These are phyloP conservation scores for Aselliscus stoliczkanus DNA, from an alignment of 2,797 vertebrate genomes.

Conservation along the genomic window DNA sequence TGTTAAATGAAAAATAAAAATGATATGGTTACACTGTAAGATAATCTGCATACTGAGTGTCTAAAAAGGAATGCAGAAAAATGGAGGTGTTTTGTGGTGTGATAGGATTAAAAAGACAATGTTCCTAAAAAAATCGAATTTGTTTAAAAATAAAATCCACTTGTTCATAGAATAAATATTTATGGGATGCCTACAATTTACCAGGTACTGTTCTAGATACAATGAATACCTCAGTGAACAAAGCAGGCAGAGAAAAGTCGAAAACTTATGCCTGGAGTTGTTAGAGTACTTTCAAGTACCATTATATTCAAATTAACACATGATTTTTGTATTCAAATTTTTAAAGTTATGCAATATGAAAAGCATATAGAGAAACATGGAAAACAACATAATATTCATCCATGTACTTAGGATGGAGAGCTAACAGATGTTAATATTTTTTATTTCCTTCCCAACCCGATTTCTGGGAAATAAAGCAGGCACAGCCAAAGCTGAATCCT, in stretches of 20 bases:
- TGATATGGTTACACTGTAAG: background rate
- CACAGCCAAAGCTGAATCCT: background rate
- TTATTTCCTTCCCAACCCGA: background rate
- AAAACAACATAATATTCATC: background rate
- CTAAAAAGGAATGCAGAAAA: background rate
- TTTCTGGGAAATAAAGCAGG: background rate
- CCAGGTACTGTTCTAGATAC: background rate
- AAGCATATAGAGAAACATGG: background rate
- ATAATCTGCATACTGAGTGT: background rate
- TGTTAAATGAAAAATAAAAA: slow-evolving; percentile 20
- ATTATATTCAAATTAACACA: background rate
- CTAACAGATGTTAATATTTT: background rate
- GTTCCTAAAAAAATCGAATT: background rate
- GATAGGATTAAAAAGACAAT: background rate
- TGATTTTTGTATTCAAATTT: background rate
- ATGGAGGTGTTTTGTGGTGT: background rate
- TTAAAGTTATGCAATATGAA: background rate
- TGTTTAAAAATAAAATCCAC: background rate
- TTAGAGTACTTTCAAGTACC: background rate
- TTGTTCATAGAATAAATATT: background rate
- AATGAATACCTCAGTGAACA: background rate
- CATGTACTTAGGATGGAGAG: background rate
- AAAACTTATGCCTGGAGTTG: background rate
- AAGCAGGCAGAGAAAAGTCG: background rate
- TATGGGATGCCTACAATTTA: background rate